These are phyloP conservation scores for Eulithis prunata DNA, from an alignment of 2,888 invertebrate genomes.

Conservation along the genomic window DNA sequence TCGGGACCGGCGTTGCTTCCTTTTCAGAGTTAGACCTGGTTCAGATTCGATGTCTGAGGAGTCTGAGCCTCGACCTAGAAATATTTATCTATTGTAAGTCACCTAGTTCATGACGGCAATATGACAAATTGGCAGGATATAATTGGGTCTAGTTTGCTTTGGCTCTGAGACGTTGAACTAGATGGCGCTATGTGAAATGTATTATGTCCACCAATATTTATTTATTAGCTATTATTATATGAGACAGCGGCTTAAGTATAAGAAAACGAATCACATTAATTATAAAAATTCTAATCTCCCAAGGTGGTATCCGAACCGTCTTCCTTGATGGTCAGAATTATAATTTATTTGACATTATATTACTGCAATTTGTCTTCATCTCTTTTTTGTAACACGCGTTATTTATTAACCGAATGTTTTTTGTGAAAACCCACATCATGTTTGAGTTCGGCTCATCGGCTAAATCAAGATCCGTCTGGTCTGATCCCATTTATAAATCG, in stretches of 20 bases:
- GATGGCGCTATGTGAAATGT: no score
- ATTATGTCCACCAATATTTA: no score
- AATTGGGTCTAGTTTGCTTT: no score
- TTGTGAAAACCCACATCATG: slow-evolving; percentile 78
- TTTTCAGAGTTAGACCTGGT: slow-evolving; percentile 94
- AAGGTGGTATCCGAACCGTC: slow-evolving; percentile 42
- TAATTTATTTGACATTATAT: slow-evolving; percentile 68
- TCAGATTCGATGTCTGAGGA: slow-evolving; percentile 93
- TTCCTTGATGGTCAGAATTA: slow-evolving; percentile 46
- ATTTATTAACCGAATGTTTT: slow-evolving; percentile 75
- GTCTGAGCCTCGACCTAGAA: slow-evolving; percentile 77
- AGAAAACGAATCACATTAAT: slow-evolving; percentile 36
- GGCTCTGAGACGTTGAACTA: no score
- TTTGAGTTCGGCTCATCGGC: slow-evolving; percentile 74
- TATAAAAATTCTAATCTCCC: slow-evolving; percentile 39
- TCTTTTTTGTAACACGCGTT: slow-evolving; percentile 73
- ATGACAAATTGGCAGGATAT: no score
- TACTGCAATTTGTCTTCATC: slow-evolving; percentile 78
- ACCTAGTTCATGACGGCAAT: not conserved
- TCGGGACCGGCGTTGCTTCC: slow-evolving; percentile 95
- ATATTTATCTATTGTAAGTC: not conserved
- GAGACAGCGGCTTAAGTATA: slow-evolving; percentile 11
- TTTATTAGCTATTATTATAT: not conserved
- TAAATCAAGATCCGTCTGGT: slow-evolving; percentile 71
- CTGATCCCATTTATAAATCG: slow-evolving; percentile 79